Evolutionary conservation across 1,140 invertebrate genomes (phyloP).

Genomic region (Protaetia brevitarsis): DNA sequence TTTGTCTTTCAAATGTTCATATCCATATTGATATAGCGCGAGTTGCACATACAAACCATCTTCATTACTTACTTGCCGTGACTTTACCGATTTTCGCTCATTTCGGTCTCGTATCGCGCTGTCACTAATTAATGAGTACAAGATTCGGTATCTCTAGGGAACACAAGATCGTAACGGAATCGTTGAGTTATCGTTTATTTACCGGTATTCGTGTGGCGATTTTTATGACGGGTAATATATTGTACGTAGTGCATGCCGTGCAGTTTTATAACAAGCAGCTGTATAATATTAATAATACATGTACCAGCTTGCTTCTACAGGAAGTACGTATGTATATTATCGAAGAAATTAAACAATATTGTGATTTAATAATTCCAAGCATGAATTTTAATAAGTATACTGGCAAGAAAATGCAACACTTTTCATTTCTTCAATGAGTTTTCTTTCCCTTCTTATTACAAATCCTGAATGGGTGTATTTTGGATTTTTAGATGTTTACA

Average conservation of each 20-base stretch:
- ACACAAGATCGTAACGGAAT: neutral
- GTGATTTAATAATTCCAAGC: no score
- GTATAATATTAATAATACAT: no score
- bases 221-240: conserved; percentile 13
- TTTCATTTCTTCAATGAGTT: no score
- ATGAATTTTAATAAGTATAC: no score
- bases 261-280: neutral
- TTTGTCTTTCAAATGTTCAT: conserved; percentile 22
- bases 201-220: neutral
- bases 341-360: no score
- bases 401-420: no score
- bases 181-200: conserved; percentile 16
- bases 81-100: conserved; percentile 17
- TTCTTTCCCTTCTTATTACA: no score
- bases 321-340: no score
- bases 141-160: conserved; percentile 10
- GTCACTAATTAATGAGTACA: conserved; percentile 16
- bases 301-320: no score
- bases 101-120: neutral
- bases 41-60: neutral
- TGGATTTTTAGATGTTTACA: no score
- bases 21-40: conserved; percentile 13
- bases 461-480: no score
- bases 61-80: neutral
- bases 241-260: neutral